Evolutionary conservation across 2,113 vertebrate genomes (phyloP).

Genomic region (Barbus barbus): DNA sequence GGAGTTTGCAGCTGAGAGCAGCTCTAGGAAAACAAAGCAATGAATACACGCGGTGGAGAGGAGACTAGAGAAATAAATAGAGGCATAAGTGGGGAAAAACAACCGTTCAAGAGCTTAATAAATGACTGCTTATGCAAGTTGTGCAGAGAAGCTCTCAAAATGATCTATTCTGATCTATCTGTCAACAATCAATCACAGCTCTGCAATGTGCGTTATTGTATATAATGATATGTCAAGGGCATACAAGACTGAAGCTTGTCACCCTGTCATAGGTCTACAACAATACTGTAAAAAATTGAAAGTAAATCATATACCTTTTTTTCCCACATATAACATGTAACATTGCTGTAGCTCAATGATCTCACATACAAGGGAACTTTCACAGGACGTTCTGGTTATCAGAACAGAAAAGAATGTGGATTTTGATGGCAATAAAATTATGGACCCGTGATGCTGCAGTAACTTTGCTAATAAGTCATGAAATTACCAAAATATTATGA

Average conservation of each 20-base stretch:
- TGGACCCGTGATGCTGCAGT: no score
- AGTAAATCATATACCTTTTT: neutral
- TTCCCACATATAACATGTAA: neutral
- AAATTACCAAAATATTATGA: no score
- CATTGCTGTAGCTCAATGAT: neutral
- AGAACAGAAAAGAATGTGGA: neutral
- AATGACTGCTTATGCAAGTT: neutral
- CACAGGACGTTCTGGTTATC: neutral
- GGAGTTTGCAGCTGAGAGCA: neutral
- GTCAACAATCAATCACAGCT: neutral
- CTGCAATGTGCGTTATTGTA: neutral
- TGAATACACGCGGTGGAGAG: neutral
- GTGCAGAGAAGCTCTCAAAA: neutral
- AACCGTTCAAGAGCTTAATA: neutral
- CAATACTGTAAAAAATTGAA: no score
- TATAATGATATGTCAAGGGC: neutral
- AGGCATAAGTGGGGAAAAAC: neutral
- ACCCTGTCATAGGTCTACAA: neutral
- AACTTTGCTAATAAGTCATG: no score
- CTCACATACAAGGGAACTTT: neutral
- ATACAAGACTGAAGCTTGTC: no score
- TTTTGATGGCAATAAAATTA: neutral
- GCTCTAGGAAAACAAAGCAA: neutral
- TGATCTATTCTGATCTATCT: neutral
- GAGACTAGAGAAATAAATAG: constrained; percentile 11